Evolutionary conservation across 1,140 invertebrate genomes (phyloP), one percentile per base, ranked within the genome.

Genomic region (Riptortus pedestris): DNA sequence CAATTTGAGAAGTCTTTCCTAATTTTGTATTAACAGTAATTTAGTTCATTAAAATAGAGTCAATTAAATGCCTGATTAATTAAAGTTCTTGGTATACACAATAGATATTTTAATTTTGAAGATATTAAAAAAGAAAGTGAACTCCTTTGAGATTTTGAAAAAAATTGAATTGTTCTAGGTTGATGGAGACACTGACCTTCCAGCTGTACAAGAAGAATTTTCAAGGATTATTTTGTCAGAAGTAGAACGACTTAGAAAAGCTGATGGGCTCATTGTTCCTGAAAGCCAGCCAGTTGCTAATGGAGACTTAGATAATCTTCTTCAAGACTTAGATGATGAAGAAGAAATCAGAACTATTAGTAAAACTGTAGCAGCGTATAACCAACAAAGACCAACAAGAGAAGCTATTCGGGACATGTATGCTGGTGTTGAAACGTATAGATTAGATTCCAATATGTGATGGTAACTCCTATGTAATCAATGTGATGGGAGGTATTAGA

Each of bases 111-210:
- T n/a, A n/a, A n/a, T n/a, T n/a, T n/a, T n/a, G n/a, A n/a, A n/a
- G n/a, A n/a, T n/a, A n/a, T n/a, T n/a, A n/a, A n/a, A n/a, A n/a
- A n/a, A n/a, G n/a, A n/a, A n/a, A n/a, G n/a, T n/a, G n/a, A n/a
- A n/a, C n/a, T n/a, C n/a, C n/a, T n/a, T n/a, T n/a, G n/a, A n/a
- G n/a, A n/a, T n/a, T n/a, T n/a, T n/a, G n/a, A n/a, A n/a, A n/a
- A n/a, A n/a, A n/a, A n/a, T n/a, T n/a, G n/a, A n/a, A n/a, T n/a
- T n/a, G n/a, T n/a, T n/a, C n/a, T n/a, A 88, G 86, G 82, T 90
- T 11, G 87, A 91, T 70, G 88, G 88, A 0, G 87, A 90, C 70
- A 88, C 87, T 0, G 87, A 90, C 67, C 80, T 83, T 9, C 73
- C 78, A 2, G 80, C 80, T n/a, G 87, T 90, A 0, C 85, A 88